These are phyloP conservation scores for Tenebrosternarchus preto DNA, from an alignment of 2,113 vertebrate species.

Conservation along the genomic window DNA sequence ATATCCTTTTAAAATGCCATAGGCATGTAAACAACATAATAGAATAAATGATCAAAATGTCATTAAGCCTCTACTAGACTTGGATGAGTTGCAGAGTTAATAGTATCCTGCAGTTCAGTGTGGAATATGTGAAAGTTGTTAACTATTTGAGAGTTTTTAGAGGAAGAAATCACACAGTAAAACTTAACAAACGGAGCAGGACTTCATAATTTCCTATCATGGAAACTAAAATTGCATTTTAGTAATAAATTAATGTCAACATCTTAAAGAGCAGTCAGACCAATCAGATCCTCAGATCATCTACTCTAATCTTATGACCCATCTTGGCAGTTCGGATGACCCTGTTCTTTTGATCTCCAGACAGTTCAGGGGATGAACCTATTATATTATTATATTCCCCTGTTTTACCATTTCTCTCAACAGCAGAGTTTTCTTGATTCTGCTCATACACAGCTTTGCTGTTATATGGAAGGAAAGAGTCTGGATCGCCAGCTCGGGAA, in stretches of 20 bases:
- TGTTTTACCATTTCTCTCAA: slow-evolving; percentile 69
- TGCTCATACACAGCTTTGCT: slow-evolving; percentile 75
- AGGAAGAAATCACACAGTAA: background rate
- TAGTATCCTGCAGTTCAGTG: background rate
- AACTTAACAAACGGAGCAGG: background rate
- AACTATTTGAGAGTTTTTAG: background rate
- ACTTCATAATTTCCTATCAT: background rate
- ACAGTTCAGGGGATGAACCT: slow-evolving; percentile 65
- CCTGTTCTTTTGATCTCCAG: slow-evolving; percentile 58
- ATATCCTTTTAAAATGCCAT: background rate
- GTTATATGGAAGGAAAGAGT: slow-evolving; percentile 67
- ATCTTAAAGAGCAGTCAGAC: background rate
- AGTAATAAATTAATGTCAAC: background rate
- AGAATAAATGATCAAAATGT: background rate
- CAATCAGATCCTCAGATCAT: slow-evolving; percentile 76
- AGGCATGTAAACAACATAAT: background rate
- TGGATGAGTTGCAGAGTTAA: background rate
- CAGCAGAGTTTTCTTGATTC: slow-evolving; percentile 75
- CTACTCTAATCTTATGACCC: slow-evolving; percentile 72
- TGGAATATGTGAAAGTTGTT: background rate
- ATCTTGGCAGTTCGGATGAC: slow-evolving; percentile 63
- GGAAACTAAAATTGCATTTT: background rate
- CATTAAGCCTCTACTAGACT: background rate
- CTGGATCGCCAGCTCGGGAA: slow-evolving; percentile 62
- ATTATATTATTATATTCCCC: slow-evolving; percentile 69